Percentiles rank a stretch among this genome's conserved stretches.
phyloP scores from a whole-genome alignment of 2,888 invertebrate genomes.

The Mythimna impura region DNA sequence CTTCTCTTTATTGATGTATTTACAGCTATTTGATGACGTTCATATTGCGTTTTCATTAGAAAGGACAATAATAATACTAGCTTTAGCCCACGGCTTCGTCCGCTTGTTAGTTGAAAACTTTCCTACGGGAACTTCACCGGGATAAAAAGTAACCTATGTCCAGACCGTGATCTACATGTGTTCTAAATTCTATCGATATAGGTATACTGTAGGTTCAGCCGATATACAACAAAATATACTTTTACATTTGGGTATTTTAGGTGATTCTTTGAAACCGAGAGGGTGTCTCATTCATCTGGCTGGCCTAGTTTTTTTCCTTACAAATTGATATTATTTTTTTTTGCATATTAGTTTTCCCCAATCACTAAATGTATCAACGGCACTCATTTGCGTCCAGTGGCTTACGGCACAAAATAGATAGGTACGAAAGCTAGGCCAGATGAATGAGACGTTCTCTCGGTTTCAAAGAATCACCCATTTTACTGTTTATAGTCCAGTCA shows the following conservation, averaged over 20 bases:
- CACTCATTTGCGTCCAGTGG: too few species aligned
- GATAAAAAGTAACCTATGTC: not conserved
- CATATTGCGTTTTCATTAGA: not conserved
- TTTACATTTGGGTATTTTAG: not conserved
- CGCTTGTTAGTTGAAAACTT: not conserved
- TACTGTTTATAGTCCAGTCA: too few species aligned
- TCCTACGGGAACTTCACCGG: not conserved
- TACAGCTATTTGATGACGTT: conserved; percentile 6
- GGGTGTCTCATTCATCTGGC: too few species aligned
- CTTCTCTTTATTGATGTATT: conserved; percentile 26
- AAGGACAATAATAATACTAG: not conserved
- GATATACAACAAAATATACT: not conserved
- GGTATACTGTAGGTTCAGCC: not conserved
- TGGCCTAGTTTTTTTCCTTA: too few species aligned
- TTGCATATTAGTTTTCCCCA: too few species aligned
- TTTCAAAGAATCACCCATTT: too few species aligned
- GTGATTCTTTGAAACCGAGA: too few species aligned
- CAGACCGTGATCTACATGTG: not conserved
- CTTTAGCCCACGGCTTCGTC: not conserved
- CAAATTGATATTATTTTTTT: too few species aligned
- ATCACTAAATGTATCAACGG: too few species aligned
- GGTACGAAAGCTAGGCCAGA: too few species aligned
- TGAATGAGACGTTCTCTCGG: too few species aligned
- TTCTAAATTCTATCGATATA: not conserved
- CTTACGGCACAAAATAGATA: too few species aligned